Evolutionary conservation across 2,888 invertebrate genomes (phyloP).

Genomic region (Ennomos quercinarius): DNA sequence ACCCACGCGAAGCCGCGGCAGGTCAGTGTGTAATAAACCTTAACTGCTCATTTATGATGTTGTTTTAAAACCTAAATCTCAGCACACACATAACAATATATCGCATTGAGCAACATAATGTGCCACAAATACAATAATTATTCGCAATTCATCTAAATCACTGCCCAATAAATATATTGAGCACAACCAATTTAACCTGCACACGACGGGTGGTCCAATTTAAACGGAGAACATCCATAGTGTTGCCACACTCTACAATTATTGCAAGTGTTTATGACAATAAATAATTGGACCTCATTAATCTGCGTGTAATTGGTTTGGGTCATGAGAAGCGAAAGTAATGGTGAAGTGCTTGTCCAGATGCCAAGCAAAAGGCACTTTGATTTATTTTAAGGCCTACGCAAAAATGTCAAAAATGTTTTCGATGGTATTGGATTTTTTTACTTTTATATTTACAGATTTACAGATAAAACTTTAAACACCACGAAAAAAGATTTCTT

Average conservation of each 20-base stretch:
- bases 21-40: no score
- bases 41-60: no score
- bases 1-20: no score
- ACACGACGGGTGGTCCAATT: slow-evolving; percentile 27
- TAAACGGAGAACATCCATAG: slow-evolving; percentile 14
- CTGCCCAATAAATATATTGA: slow-evolving; percentile 9
- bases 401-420: background rate
- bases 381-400: background rate
- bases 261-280: slow-evolving; percentile 41
- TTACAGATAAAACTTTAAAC: no score
- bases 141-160: slow-evolving; percentile 14
- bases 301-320: slow-evolving; percentile 40
- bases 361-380: slow-evolving; percentile 8
- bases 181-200: slow-evolving; percentile 1
- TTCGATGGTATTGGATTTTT: no score
- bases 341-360: no score
- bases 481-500: no score
- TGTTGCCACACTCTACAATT: slow-evolving; percentile 16
- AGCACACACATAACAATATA: no score
- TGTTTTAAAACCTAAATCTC: no score
- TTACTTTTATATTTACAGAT: no score
- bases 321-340: slow-evolving; percentile 13
- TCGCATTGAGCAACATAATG: background rate
- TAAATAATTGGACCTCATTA: slow-evolving; percentile 51
- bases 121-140: background rate